phyloP scores from a whole-genome alignment of 1,140 invertebrate genomes.

The Megalopta genalis region DNA sequence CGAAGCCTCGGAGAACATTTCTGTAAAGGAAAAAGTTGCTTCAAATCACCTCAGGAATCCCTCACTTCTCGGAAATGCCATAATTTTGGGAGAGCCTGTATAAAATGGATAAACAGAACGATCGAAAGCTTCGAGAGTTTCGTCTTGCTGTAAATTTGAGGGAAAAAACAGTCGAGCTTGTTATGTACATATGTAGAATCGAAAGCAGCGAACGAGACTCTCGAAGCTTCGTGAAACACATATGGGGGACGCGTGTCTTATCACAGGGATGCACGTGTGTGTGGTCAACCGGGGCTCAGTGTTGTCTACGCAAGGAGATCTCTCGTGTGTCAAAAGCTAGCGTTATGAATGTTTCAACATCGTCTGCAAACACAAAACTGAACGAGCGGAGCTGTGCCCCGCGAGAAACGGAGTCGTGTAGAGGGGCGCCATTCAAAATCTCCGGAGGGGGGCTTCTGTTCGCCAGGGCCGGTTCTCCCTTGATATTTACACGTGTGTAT shows the following conservation, averaged over 20 bases:
- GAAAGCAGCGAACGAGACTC: neutral
- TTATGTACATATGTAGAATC: no score
- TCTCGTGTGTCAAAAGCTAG: slow-evolving; percentile 21
- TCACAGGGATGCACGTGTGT: neutral
- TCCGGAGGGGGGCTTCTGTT: slow-evolving; percentile 22
- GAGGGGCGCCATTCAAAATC: no score
- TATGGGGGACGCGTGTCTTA: neutral
- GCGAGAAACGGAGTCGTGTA: no score
- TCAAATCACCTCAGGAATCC: no score
- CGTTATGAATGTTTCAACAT: slow-evolving; percentile 15
- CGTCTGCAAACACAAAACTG: slow-evolving; percentile 37
- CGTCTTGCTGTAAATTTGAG: no score
- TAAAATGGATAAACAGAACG: no score
- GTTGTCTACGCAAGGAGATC: slow-evolving; percentile 22
- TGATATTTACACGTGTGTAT: slow-evolving; percentile 9
- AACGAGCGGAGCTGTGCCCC: no score
- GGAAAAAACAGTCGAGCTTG: no score
- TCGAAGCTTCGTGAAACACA: slow-evolving; percentile 12
- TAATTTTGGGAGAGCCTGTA: no score
- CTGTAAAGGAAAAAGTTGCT: no score
- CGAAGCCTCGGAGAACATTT: no score
- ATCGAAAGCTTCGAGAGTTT: slow-evolving; percentile 34
- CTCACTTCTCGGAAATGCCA: no score
- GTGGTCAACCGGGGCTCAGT: slow-evolving; percentile 21
- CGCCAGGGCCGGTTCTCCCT: neutral